These are phyloP conservation scores for Ophthalmolycus amberensis DNA, from an alignment of 2,113 vertebrate species.

Conservation along the genomic window DNA sequence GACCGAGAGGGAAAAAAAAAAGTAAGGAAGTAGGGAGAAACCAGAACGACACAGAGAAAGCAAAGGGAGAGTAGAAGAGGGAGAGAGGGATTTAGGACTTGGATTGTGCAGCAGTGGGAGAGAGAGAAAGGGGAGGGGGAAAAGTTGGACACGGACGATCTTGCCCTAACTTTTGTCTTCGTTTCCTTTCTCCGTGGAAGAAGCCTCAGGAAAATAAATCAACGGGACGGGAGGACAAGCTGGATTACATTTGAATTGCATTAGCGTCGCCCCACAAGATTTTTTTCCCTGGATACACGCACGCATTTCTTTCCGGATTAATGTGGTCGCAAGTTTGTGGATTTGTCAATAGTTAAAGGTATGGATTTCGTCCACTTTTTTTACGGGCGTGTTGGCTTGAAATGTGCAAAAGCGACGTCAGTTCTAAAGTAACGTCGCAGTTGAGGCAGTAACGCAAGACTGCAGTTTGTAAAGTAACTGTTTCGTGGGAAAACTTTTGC, in stretches of 20 bases:
- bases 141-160: conserved; percentile 77
- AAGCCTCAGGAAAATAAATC: conserved; percentile 49
- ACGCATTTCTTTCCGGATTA: conserved; percentile 67
- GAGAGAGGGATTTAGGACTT: not conserved
- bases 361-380: conserved; percentile 51
- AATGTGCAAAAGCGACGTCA: not conserved
- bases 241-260: conserved; percentile 70
- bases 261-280: conserved; percentile 8
- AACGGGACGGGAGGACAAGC: conserved; percentile 34
- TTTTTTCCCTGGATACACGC: conserved; percentile 19
- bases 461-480: not conserved
- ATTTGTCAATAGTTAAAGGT: conserved; percentile 77
- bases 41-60: not conserved
- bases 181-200: conserved; percentile 59
- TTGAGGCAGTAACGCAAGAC: not conserved
- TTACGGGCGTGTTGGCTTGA: not conserved
- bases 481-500: conserved; percentile 14
- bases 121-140: conserved; percentile 47
- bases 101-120: not conserved
- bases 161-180: conserved; percentile 68
- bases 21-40: conserved; percentile 42
- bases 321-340: conserved; percentile 73
- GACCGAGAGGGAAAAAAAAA: conserved; percentile 1
- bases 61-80: not conserved
- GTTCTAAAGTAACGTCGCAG: not conserved